A percentile compares a stretch with the other conserved stretches of the same genome.
Conservation (phyloP, 2,888 invertebrate genomes). For the Elmis aenea region DNA sequence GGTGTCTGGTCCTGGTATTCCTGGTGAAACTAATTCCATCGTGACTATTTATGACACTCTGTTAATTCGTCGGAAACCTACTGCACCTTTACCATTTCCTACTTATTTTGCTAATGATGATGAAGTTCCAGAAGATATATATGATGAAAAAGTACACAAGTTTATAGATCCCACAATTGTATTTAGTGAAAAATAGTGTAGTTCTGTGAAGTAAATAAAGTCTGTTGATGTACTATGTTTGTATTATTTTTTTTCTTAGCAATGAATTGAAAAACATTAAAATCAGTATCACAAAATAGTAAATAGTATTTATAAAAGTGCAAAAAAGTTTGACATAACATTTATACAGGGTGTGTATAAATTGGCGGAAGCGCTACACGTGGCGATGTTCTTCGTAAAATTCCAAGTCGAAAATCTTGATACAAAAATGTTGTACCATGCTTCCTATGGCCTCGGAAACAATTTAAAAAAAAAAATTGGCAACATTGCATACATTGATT, state of each 20-base stretch:
- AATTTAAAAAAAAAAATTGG: too few relatives aligned
- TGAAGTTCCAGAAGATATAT: conserved; percentile 64
- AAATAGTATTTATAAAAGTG: too few relatives aligned
- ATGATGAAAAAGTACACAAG: conserved; percentile 67
- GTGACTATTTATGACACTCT: conserved; percentile 79
- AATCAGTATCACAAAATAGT: too few relatives aligned
- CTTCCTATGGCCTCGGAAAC: too few relatives aligned
- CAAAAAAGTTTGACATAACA: too few relatives aligned
- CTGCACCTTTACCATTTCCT: conserved; percentile 69
- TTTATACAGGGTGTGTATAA: too few relatives aligned
- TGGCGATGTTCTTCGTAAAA: too few relatives aligned
- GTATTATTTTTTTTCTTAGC: too few relatives aligned
- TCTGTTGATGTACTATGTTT: neutral
- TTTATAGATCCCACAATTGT: conserved; percentile 69
- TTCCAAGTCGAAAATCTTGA: too few relatives aligned
- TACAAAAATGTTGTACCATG: too few relatives aligned
- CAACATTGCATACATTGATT: too few relatives aligned
- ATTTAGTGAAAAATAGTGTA: conserved; percentile 35
- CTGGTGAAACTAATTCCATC: conserved; percentile 76
- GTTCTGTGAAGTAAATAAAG: neutral
- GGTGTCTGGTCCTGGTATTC: conserved; percentile 74
- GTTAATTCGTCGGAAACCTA: conserved; percentile 57
- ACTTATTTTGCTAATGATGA: conserved; percentile 62
- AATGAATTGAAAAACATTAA: conserved; percentile 11
- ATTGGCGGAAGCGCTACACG: too few relatives aligned